Evolutionary conservation across 92 coral and sea anemone genomes (phyloP).

Genomic region (Parazoanthus swiftii): DNA sequence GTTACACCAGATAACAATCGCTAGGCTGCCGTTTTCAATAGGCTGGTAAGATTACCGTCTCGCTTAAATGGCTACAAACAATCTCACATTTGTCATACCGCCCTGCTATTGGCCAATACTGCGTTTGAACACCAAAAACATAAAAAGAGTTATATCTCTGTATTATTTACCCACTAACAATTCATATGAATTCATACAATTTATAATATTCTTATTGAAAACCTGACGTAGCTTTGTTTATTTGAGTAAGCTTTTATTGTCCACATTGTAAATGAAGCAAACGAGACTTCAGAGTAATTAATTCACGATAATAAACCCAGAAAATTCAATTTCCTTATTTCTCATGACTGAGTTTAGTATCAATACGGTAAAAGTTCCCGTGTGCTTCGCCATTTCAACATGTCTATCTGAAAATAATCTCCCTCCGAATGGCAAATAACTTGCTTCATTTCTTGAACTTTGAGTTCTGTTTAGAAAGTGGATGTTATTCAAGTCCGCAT

Average conservation of each 20-base stretch:
- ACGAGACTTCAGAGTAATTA: neutral
- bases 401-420: neutral
- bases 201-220: neutral
- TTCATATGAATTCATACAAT: neutral
- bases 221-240: constrained; percentile 1
- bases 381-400: neutral
- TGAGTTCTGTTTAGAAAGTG: neutral
- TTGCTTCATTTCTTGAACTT: neutral
- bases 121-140: neutral
- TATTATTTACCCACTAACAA: neutral
- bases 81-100: neutral
- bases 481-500: neutral
- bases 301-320: neutral
- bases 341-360: neutral
- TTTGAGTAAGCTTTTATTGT: neutral
- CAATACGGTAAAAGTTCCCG: neutral
- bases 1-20: constrained; percentile 22
- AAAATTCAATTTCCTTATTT: too few relatives aligned
- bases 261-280: neutral
- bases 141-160: neutral
- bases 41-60: constrained; percentile 35
- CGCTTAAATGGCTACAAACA: neutral
- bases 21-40: neutral
- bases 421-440: neutral
- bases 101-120: neutral